Conservation (phyloP, 2,888 invertebrate species). For the Notodonta ziczac region DNA sequence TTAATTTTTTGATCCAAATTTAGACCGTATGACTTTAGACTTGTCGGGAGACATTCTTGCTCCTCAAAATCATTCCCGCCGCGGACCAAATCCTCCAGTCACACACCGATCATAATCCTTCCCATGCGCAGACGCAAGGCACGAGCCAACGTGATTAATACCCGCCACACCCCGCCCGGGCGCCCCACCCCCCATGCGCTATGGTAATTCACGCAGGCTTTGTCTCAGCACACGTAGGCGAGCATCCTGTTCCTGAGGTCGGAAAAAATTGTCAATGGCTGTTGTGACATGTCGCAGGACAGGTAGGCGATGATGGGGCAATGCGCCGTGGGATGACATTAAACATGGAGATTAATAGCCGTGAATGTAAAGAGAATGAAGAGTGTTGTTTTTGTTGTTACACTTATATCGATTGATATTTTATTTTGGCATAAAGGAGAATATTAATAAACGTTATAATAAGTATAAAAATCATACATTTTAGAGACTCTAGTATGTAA, state of each 20-base stretch:
- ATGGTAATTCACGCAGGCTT: conserved; percentile 65
- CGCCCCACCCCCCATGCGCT: conserved; percentile 59
- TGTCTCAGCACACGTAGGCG: conserved; percentile 73
- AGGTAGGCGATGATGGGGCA: conserved; percentile 49
- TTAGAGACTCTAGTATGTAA: too few species aligned
- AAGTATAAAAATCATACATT: not conserved
- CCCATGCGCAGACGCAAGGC: conserved; percentile 53
- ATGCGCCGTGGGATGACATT: conserved; percentile 34
- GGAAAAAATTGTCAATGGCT: conserved; percentile 63
- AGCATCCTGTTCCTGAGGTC: conserved; percentile 70
- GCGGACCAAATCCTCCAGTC: conserved; percentile 17
- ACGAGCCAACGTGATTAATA: conserved; percentile 70
- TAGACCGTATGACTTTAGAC: too few species aligned
- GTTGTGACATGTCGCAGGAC: conserved; percentile 54
- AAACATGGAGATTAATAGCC: conserved; percentile 2
- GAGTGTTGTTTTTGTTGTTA: not conserved
- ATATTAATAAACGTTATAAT: too few species aligned
- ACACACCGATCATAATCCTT: conserved; percentile 34
- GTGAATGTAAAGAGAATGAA: not conserved
- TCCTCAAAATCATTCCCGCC: not conserved
- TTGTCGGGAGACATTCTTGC: too few species aligned
- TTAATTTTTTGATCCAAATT: too few species aligned
- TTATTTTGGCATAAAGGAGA: too few species aligned
- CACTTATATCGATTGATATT: not conserved
- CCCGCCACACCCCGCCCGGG: conserved; percentile 65